Base-by-base conservation (phyloP, 2,888 invertebrate genomes). In the Ischnus inquisitorius region DNA sequence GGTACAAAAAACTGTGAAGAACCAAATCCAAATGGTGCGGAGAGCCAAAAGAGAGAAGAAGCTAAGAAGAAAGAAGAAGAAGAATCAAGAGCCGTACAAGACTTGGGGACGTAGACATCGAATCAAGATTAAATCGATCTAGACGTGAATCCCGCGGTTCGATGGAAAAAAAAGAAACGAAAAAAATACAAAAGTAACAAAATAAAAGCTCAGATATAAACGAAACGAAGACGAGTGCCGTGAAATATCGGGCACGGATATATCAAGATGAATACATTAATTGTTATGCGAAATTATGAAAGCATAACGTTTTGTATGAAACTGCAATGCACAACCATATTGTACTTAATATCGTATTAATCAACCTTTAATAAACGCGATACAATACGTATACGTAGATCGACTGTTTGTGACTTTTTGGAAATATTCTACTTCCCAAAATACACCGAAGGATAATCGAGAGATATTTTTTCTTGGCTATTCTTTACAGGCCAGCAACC, bases 1-100 rank as follows among this genome's bases (percentile, higher is more conserved):
- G 98, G 98, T 98, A 98, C 94, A 98, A 98, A 95, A 97, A 98
- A 94, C 95, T 98, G 94, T 98, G 93, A 94, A 88, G 39, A 64
- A 65, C 8, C 12, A 48, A 8, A 39, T 51, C 22, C 54, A 39
- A 19, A 51, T 62, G 65, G 65, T 34, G 54, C 78, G 65, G 48
- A 64, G 74, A 78, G 77, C 74, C 81, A 54, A 64, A 78, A 57
- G 65, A 48, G 82, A 67, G 43, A 74, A 65, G 77, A 71, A 54
- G 46, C 34, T 54, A 22, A 43, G 48, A 57, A 71, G 72, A 85
- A 88, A 75, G 76, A 60, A 83, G 79, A 69, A 48, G 78, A 79
- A 10, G 39, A 41, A 57, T 48, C 69, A 43, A 79, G 68, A 83
- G 51, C 71, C 79, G 72, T 74, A 48, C 48, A 51, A 71, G 83